Evolutionary conservation across 2,888 invertebrate species (phyloP), one percentile per base, ranked within the genome.

Genomic region (Halictus quadricinctus): DNA sequence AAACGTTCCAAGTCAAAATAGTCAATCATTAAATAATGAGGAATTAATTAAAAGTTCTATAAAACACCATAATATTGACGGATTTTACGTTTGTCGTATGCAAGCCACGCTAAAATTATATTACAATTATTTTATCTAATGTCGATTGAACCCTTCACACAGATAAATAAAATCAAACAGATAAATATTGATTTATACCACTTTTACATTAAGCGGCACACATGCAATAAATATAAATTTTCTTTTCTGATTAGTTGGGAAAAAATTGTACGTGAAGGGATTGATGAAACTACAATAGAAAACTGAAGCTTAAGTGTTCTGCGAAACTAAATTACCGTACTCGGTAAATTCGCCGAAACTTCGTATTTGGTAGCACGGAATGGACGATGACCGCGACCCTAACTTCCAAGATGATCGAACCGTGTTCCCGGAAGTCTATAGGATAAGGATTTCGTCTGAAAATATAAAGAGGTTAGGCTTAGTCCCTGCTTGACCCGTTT

Each of bases 401-500:
- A 66, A 29, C 77, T 36, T 29, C 10, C 15, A 6, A 43, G 41
- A 83, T 76, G 83, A 80, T 85, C 76, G 84, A 83, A 82, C 74
- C 58, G 69, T 66, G 60, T 74, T 76, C 18, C 29, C 46, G 58
- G 60, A 86, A 84, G 89, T 85, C 86, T 69, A 48, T 36, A 21
- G 75, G 81, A 78, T 75, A 80, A 85, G 85, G 84, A 87, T 83
- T 83, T 76, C 72, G 81, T 82, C 83, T 85, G 86, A 80, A 88
- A 92, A 91, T 88, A 90, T 90, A 91, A 89, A 92, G 89, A 87
- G 83, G 84, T 83, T 82, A 77, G 77, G 88, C 86, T 92, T 91
- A 90, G 91, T 92, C 90, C 87, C 86, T 79, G 86, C 90, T 90
- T 90, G 91, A 92, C 90, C 90, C 87, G 89, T 85, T 92, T 92